phyloP scores from a whole-genome alignment of 2,888 invertebrate species.

The Apamea epomidion region DNA sequence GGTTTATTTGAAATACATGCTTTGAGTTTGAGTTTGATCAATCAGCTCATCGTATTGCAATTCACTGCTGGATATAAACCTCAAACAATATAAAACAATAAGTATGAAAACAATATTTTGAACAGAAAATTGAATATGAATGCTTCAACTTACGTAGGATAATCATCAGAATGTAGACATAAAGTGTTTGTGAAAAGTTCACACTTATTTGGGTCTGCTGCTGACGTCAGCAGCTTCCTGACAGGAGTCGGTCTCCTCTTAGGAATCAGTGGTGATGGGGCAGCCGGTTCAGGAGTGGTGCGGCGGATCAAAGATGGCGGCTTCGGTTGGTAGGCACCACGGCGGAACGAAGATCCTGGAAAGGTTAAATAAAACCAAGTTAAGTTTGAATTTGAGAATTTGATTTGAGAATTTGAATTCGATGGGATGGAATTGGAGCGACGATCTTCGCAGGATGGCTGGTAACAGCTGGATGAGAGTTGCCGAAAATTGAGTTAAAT shows the following conservation, averaged over 20 bases:
- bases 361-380: background rate
- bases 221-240: constrained; percentile 76
- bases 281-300: constrained; percentile 77
- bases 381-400: too few species aligned
- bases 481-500: too few species aligned
- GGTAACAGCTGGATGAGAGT: too few species aligned
- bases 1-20: background rate
- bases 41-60: background rate
- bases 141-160: constrained; percentile 92
- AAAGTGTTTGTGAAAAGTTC: constrained; percentile 93
- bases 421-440: too few species aligned
- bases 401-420: background rate
- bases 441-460: too few species aligned
- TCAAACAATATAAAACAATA: background rate
- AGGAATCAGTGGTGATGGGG: constrained; percentile 64
- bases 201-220: constrained; percentile 86
- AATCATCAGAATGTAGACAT: constrained; percentile 93
- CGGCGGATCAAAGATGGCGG: constrained; percentile 76
- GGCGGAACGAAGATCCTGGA: constrained; percentile 80
- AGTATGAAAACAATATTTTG: background rate
- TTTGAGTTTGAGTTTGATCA: background rate
- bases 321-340: constrained; percentile 82
- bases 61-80: background rate
- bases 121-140: background rate
- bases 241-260: constrained; percentile 78